These are phyloP conservation scores for Hemistola chrysoprasaria DNA, from an alignment of 2,888 invertebrate genomes.

Conservation along the genomic window DNA sequence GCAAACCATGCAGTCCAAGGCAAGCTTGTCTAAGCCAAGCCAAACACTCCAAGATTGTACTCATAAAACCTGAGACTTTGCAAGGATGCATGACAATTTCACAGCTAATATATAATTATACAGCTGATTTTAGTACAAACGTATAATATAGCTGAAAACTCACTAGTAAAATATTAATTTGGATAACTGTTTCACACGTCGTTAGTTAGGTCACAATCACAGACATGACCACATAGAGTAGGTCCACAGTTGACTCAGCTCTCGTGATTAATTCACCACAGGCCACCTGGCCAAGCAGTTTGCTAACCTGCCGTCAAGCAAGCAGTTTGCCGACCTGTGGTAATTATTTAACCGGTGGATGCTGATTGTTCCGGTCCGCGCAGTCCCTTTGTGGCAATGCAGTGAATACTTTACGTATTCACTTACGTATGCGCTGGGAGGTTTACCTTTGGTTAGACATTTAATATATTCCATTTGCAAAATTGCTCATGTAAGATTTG, in stretches of 20 bases:
- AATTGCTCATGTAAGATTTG: too few relatives aligned
- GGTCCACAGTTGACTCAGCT: slow-evolving; percentile 53
- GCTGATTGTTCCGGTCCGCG: slow-evolving; percentile 31
- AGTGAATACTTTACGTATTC: slow-evolving; percentile 4
- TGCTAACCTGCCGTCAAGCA: slow-evolving; percentile 42
- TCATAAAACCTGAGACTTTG: too few relatives aligned
- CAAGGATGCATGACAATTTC: too few relatives aligned
- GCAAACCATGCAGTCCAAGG: too few relatives aligned
- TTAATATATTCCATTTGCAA: too few relatives aligned
- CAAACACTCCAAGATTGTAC: too few relatives aligned
- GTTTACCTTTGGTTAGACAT: too few relatives aligned
- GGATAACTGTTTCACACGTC: slow-evolving; percentile 1
- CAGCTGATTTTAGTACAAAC: too few relatives aligned
- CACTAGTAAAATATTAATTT: too few relatives aligned
- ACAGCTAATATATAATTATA: too few relatives aligned
- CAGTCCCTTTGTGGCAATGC: slow-evolving; percentile 18
- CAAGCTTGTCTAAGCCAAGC: too few relatives aligned
- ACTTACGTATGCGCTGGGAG: too few relatives aligned
- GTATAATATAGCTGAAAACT: background rate
- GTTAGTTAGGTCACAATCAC: slow-evolving; percentile 12
- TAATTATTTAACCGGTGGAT: slow-evolving; percentile 36
- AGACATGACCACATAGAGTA: slow-evolving; percentile 21
- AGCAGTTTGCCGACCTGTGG: slow-evolving; percentile 21
- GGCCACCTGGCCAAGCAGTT: slow-evolving; percentile 48
- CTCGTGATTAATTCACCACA: slow-evolving; percentile 59